A percentile compares a stretch with the other conserved stretches of the same genome.
These are phyloP conservation scores for Hippoglossus stenolepis DNA, from an alignment of 2,113 vertebrate species.

Conservation along the genomic window DNA sequence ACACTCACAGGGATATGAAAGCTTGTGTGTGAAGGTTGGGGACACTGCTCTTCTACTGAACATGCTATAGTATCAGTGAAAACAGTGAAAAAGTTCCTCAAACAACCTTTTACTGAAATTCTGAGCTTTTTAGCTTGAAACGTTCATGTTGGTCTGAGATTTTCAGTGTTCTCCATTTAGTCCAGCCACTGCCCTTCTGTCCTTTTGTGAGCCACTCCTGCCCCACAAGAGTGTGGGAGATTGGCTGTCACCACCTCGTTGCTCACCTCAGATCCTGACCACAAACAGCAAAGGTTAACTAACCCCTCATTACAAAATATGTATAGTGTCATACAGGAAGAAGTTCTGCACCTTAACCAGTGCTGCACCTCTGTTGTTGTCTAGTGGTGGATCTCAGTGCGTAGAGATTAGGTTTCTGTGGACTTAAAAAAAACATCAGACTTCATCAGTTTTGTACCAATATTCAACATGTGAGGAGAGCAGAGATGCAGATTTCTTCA, in stretches of 20 bases:
- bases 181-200: slow-evolving; percentile 39
- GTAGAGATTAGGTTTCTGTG: background rate
- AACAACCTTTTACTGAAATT: background rate
- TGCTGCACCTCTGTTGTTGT: background rate
- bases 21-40: background rate
- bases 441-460: background rate
- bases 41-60: too few relatives aligned
- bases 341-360: background rate
- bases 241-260: slow-evolving; percentile 4
- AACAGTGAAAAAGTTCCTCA: background rate
- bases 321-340: background rate
- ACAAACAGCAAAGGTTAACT: background rate
- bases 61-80: background rate
- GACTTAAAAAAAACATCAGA: background rate
- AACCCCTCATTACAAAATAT: background rate
- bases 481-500: too few relatives aligned
- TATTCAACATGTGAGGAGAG: too few relatives aligned
- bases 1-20: background rate
- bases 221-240: slow-evolving; percentile 5
- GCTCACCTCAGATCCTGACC: slow-evolving; percentile 8
- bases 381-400: background rate
- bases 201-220: background rate
- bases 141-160: background rate
- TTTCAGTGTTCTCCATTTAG: background rate
- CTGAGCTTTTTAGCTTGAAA: background rate